phyloP scores from a whole-genome alignment of 2,888 invertebrate species.

The Sarcophaga caerulescens region DNA sequence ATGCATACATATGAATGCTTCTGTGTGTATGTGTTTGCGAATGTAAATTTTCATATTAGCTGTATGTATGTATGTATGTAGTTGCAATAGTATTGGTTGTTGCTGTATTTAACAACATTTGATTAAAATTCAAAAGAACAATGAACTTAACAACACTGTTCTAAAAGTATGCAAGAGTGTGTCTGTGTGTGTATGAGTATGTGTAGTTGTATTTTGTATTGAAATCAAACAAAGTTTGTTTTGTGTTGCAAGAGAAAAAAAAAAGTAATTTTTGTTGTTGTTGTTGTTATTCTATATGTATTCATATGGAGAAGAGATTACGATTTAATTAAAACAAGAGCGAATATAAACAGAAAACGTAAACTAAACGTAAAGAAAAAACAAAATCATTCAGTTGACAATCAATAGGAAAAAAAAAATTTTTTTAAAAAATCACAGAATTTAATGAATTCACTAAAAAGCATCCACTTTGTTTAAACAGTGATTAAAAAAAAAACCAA shows the following conservation, averaged over 20 bases:
- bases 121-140: constrained; percentile 67
- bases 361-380: constrained; percentile 20
- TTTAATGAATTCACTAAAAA: constrained; percentile 51
- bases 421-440: constrained; percentile 19
- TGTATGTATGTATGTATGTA: not conserved
- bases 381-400: constrained; percentile 27
- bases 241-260: constrained; percentile 25
- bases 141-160: constrained; percentile 53
- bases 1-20: constrained; percentile 10
- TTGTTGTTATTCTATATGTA: not conserved
- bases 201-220: constrained; percentile 1
- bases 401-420: constrained; percentile 28
- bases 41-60: too few relatives aligned
- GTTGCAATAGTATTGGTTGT: constrained; percentile 1
- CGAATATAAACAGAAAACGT: constrained; percentile 15
- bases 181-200: constrained; percentile 34
- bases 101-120: constrained; percentile 63
- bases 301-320: constrained; percentile 59
- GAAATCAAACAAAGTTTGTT: not conserved
- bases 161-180: constrained; percentile 9
- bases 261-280: constrained; percentile 4
- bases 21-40: not conserved
- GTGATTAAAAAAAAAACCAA: constrained; percentile 42
- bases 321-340: constrained; percentile 66
- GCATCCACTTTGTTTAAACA: constrained; percentile 58